Percentiles rank a stretch among this genome's conserved stretches.
Conservation (phyloP, 2,888 invertebrate genomes). For the Heteropelma amictum region DNA sequence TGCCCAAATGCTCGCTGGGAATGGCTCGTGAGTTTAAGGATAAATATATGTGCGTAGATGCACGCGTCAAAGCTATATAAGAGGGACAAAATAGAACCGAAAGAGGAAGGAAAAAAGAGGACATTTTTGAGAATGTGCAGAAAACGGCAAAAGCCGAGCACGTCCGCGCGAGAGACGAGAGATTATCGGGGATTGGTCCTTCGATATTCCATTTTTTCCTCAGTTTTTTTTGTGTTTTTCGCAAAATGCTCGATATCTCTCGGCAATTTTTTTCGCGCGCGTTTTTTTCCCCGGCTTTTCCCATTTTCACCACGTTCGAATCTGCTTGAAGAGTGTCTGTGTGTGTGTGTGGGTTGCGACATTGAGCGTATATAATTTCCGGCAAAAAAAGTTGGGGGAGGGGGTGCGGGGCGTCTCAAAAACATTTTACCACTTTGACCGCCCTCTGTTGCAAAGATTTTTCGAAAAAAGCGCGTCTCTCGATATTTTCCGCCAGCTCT, state of each 20-base stretch:
- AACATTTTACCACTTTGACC: slow-evolving; percentile 70
- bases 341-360: slow-evolving; percentile 30
- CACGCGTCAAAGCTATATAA: too few relatives aligned
- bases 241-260: slow-evolving; percentile 29
- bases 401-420: too few relatives aligned
- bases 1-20: slow-evolving; percentile 55
- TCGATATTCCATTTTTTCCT: slow-evolving; percentile 1
- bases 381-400: slow-evolving; percentile 55
- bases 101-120: neutral
- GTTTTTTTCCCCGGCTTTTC: slow-evolving; percentile 12
- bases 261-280: slow-evolving; percentile 48
- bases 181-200: slow-evolving; percentile 13
- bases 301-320: neutral
- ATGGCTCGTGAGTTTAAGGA: slow-evolving; percentile 64
- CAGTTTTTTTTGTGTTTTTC: slow-evolving; percentile 8
- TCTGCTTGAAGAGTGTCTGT: slow-evolving; percentile 7
- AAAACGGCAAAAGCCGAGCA: slow-evolving; percentile 30
- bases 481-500: neutral
- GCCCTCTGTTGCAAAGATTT: neutral
- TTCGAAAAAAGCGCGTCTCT: neutral
- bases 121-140: neutral
- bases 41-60: slow-evolving; percentile 63
- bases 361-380: slow-evolving; percentile 39
- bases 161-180: slow-evolving; percentile 36
- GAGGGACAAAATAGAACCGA: slow-evolving; percentile 54